Conservation (phyloP, 2,888 invertebrate genomes). For the Ommatoiulus sabulosus region DNA sequence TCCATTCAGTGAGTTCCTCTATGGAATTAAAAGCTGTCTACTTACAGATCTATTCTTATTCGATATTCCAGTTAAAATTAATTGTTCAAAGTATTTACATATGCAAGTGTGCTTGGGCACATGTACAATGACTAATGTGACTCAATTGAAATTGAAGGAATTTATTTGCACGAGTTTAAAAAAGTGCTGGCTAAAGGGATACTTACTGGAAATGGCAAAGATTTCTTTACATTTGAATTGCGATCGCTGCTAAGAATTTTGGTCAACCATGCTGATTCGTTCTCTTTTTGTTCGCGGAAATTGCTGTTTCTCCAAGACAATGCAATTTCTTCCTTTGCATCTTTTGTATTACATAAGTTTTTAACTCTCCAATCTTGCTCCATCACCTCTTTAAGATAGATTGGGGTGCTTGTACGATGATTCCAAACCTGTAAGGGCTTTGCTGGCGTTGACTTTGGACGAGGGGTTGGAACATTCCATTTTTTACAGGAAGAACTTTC, state of each 20-base stretch:
- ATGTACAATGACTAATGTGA: too few relatives aligned
- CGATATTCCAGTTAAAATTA: too few relatives aligned
- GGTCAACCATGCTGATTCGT: background rate
- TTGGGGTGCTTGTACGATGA: background rate
- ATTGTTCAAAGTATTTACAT: too few relatives aligned
- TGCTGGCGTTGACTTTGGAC: background rate
- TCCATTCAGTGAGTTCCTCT: too few relatives aligned
- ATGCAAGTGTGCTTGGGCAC: too few relatives aligned
- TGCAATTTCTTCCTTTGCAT: slow-evolving; percentile 2
- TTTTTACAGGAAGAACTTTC: background rate
- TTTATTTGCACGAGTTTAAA: background rate
- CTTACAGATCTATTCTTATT: too few relatives aligned
- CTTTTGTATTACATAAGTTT: background rate
- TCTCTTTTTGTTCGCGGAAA: slow-evolving; percentile 30
- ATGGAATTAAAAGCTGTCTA: too few relatives aligned
- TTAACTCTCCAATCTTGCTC: slow-evolving; percentile 1
- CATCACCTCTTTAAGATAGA: background rate
- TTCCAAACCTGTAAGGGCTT: background rate
- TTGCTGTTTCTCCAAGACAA: slow-evolving; percentile 20
- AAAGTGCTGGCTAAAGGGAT: too few relatives aligned
- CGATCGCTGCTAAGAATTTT: background rate
- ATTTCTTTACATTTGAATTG: background rate
- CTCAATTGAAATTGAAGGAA: background rate
- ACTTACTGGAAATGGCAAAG: background rate
- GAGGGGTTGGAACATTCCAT: background rate